Evolutionary conservation across 2,113 vertebrate species (phyloP), one percentile per base, ranked within the genome.

Genomic region (Ictalurus punctatus): DNA sequence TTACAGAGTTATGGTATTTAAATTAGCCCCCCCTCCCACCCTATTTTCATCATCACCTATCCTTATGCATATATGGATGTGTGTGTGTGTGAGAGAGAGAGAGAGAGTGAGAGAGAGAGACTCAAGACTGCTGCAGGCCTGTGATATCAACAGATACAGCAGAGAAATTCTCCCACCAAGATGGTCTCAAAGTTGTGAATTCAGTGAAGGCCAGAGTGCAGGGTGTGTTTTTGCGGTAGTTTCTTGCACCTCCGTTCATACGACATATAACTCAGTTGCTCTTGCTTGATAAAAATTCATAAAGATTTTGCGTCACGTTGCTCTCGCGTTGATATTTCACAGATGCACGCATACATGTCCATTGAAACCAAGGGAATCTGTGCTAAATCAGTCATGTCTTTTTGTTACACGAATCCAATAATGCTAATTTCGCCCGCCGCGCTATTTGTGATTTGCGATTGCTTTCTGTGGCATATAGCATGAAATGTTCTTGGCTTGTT

Each of bases 1-100:
- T 56, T 85, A 67, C 44, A 80, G 88, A 89, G 83, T 89, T 89
- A 80, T 89, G 83, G 88, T 85, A 85, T 89, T 89, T 89, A 89
- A 89, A 89, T 89, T 85, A 82, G 40, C 78, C 78, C 30, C 19
- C 78, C 21, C 19, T 12, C 54, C 54, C 9, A 13, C 13, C 10
- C 78, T 30, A 79, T 78, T 84, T 89, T 89, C 59, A 79, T 78
- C 83, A 78, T 85, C 65, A 76, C 37, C 87, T 74, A 78, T 76
- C 7, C 58, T 84, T 84, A 84, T 88, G 65, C 86, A 82, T 87
- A 82, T 82, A 65, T 56, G 48, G 12, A 30, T 83, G 80, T 61
- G 80, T 37, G 52, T 81, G 48, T 79, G 44, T 79, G 76, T 78
- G 74, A 27, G 44, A 16, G 74, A 2, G 81, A 7, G 10, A 23